phyloP scores from a whole-genome alignment of 2,113 vertebrate species.

The Arizona elegans region DNA sequence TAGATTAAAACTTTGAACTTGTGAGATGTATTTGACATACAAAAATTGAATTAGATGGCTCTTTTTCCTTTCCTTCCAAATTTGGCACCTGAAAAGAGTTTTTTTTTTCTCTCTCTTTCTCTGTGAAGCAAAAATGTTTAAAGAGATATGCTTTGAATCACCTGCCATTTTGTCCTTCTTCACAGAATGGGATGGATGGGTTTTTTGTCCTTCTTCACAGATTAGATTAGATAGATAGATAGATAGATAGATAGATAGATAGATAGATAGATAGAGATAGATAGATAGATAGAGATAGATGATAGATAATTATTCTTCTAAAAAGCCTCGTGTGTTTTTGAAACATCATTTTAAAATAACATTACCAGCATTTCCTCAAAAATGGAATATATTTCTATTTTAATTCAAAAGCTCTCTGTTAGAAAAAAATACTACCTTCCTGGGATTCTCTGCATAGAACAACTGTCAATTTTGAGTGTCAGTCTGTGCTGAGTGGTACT shows the following conservation, averaged over 20 bases:
- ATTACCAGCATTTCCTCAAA: background rate
- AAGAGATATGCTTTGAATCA: background rate
- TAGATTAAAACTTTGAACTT: slow-evolving; percentile 45
- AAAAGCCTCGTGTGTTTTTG: no score
- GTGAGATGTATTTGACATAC: slow-evolving; percentile 42
- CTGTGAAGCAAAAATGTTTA: background rate
- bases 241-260: no score
- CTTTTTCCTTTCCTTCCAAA: background rate
- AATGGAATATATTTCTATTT: background rate
- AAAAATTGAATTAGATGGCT: slow-evolving; percentile 39
- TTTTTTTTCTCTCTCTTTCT: background rate
- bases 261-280: no score
- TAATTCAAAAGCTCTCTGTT: background rate
- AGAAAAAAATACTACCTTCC: background rate
- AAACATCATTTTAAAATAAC: background rate
- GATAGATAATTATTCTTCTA: background rate
- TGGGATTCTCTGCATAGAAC: background rate
- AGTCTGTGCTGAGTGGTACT: background rate
- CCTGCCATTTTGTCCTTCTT: background rate
- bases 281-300: no score
- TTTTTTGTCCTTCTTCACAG: background rate
- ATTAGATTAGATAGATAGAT: background rate
- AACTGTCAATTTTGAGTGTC: background rate
- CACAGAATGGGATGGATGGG: background rate
- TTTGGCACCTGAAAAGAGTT: slow-evolving; percentile 22